Evolutionary conservation across 2,797 vertebrate genomes (phyloP), one percentile per base, ranked within the genome.

Genomic region (Acanthurus tractus): DNA sequence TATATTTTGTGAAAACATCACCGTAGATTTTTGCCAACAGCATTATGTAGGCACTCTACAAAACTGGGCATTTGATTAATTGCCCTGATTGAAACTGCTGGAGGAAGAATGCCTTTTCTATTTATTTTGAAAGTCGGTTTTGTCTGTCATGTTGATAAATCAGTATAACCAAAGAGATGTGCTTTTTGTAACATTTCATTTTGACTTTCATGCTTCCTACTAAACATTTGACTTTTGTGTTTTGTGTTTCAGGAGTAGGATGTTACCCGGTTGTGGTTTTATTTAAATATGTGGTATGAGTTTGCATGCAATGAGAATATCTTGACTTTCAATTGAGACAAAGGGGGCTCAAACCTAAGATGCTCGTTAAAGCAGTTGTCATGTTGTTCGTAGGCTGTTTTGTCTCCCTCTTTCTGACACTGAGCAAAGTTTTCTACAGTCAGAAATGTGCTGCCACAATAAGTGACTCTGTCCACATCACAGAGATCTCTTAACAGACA

Each of bases 401-500:
- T 59, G 52, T 86, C 77, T 70, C 20, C 11, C 8, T 45, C 54
- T 11, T 9, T 20, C 8, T 50, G 38, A 48, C 25, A 45, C 38
- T 73, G 56, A 55, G 50, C 70, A 38, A 8, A 8, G 53, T 64
- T 66, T 46, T 67, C 49, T 61, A 46, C 46, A 55, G 40, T 71
- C 48, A 90, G 67, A 85, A 40, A 61, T 49, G 63, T 70, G 79
- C 57, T 82, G 82, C 76, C 44, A 79, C 81, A 88, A 82, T 55
- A 86, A 84, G 83, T 63, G 84, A 89, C 66, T 49, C 78, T 78
- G 74, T 92, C 88, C 89, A 93, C 90, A 92, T 92, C 90, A 89
- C 62, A 93, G 64, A 84, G 72, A 50, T 40, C 63, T 62, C n/a
- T 62, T 62, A 36, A 68, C 25, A 54, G 29, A 58, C 62, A 58